Percentiles rank a stretch among this genome's conserved stretches.
phyloP scores from a whole-genome alignment of 2,113 vertebrate species.

The Helogale parvula region DNA sequence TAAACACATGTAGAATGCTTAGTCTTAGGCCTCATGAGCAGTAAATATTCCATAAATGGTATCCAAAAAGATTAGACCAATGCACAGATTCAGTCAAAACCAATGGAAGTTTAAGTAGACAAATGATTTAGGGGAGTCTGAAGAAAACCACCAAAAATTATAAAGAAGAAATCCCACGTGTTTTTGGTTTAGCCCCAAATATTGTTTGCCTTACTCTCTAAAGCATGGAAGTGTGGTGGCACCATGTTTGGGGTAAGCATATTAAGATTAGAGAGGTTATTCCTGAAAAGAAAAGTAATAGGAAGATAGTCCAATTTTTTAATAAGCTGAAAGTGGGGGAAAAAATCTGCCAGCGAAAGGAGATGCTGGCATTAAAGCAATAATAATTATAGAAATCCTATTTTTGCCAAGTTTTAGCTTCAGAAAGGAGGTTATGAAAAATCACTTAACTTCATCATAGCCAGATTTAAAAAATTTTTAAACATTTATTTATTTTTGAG shows the following conservation, averaged over 20 bases:
- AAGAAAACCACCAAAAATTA: background rate
- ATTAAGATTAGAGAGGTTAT: background rate
- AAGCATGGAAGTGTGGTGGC: background rate
- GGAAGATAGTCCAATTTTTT: background rate
- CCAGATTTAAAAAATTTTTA: background rate
- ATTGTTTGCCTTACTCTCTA: background rate
- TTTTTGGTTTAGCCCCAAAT: background rate
- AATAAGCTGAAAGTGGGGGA: background rate
- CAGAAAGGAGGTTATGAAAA: background rate
- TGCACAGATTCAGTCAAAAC: background rate
- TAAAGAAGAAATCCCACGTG: background rate
- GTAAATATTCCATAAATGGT: background rate
- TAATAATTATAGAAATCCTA: background rate
- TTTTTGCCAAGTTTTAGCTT: conserved; percentile 26
- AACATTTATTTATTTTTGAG: too few relatives aligned
- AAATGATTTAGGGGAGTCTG: background rate
- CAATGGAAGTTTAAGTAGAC: background rate
- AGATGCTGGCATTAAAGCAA: background rate
- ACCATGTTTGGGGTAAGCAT: background rate
- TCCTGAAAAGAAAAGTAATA: conserved; percentile 29
- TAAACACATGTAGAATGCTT: background rate
- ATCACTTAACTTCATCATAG: background rate
- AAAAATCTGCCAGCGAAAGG: background rate
- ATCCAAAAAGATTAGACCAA: background rate
- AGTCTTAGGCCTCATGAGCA: background rate